phyloP scores from a whole-genome alignment of 2,797 vertebrate genomes.

The Aythya fuligula region DNA sequence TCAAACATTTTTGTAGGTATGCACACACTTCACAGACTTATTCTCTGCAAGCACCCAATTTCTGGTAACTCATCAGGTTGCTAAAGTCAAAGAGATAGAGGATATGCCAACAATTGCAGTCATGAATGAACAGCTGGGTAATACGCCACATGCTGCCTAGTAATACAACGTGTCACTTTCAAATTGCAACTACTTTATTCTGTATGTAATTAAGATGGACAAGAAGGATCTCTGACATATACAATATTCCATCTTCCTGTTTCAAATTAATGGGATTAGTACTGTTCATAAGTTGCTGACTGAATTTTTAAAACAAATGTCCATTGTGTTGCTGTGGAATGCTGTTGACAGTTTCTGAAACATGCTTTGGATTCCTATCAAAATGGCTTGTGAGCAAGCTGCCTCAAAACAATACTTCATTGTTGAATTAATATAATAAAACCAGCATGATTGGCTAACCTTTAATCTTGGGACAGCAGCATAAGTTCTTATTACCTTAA shows the following conservation, averaged over 20 bases:
- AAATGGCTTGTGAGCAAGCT: conserved; percentile 79
- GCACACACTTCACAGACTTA: neutral
- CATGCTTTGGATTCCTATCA: conserved; percentile 82
- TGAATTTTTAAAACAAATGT: conserved; percentile 71
- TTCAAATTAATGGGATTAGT: conserved; percentile 71
- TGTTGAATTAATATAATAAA: conserved; percentile 78
- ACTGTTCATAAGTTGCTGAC: conserved; percentile 62
- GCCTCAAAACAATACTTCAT: conserved; percentile 80
- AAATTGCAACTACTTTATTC: conserved; percentile 57
- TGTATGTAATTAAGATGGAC: conserved; percentile 43
- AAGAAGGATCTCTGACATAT: conserved; percentile 21
- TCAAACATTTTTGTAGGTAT: neutral
- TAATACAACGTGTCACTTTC: conserved; percentile 5
- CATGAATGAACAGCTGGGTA: neutral
- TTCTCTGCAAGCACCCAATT: neutral
- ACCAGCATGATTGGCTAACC: conserved; percentile 78
- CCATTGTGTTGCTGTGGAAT: conserved; percentile 81
- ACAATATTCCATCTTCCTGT: conserved; percentile 52
- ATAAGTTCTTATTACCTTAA: conserved; percentile 64
- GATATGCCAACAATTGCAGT: neutral
- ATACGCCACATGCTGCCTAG: conserved; percentile 10
- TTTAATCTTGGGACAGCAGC: conserved; percentile 73
- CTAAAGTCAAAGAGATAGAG: neutral
- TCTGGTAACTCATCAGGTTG: neutral
- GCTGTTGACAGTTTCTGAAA: conserved; percentile 82